A percentile compares a stretch with the other conserved stretches of the same genome.
These are phyloP conservation scores for Dendrocincla tyrannina DNA, from an alignment of 2,797 vertebrate genomes.

Conservation along the genomic window DNA sequence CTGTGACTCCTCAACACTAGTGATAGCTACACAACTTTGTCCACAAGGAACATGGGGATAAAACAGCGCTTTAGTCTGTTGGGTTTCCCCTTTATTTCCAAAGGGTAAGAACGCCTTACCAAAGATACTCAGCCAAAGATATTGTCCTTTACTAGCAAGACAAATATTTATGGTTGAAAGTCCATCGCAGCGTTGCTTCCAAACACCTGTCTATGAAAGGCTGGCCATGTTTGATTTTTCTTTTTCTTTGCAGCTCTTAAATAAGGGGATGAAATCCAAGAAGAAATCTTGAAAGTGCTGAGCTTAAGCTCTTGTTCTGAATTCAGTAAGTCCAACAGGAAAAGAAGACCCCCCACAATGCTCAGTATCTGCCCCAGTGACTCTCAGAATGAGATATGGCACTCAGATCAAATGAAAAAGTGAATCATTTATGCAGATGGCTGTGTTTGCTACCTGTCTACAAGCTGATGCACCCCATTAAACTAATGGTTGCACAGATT, in stretches of 20 bases:
- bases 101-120: background rate
- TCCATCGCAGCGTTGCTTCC: background rate
- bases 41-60: background rate
- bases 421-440: background rate
- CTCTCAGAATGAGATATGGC: background rate
- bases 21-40: background rate
- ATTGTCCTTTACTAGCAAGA: background rate
- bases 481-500: background rate
- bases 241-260: background rate
- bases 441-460: background rate
- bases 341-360: background rate
- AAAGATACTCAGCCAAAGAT: background rate
- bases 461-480: background rate
- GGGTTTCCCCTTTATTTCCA: background rate
- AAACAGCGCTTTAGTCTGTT: background rate
- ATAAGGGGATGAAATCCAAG: background rate
- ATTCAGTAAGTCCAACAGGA: background rate
- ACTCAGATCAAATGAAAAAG: background rate
- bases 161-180: background rate
- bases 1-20: background rate
- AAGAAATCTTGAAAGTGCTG: background rate
- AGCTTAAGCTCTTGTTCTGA: background rate
- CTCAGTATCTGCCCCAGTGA: background rate
- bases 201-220: background rate
- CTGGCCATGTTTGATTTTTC: background rate